Percentiles rank a stretch among this genome's conserved stretches.
Conservation (phyloP, 2,888 invertebrate species). For the Lepidonotus clava region DNA sequence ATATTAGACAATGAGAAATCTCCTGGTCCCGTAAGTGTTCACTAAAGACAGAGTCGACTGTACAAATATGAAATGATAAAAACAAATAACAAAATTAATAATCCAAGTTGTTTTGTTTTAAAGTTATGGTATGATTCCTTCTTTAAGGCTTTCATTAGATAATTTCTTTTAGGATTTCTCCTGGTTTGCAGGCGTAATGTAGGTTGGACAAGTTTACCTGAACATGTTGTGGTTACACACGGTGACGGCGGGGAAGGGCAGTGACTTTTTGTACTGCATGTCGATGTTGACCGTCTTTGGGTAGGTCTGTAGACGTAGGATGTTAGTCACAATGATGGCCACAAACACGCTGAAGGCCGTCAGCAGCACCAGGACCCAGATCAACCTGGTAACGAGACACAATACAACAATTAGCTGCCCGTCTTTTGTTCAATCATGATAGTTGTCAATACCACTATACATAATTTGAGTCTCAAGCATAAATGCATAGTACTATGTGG, state of each 20-base stretch:
- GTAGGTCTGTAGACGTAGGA: background rate
- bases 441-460: too few species aligned
- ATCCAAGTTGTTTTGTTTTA: background rate
- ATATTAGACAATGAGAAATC: too few species aligned
- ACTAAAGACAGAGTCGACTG: too few species aligned
- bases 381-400: background rate
- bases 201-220: too few species aligned
- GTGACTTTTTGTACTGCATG: background rate
- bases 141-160: background rate
- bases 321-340: background rate
- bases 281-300: background rate
- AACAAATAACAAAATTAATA: too few species aligned
- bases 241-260: slow-evolving; percentile 14
- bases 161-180: too few species aligned
- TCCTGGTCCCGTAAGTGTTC: too few species aligned
- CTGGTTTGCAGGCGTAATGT: too few species aligned
- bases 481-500: too few species aligned
- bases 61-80: too few species aligned
- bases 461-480: too few species aligned
- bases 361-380: background rate
- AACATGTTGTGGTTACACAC: slow-evolving; percentile 16
- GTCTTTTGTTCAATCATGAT: too few species aligned
- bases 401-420: background rate
- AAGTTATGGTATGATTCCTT: background rate
- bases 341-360: background rate